Base-by-base conservation (phyloP, 23 tunicate genomes). In the Halocynthia aurantium region DNA sequence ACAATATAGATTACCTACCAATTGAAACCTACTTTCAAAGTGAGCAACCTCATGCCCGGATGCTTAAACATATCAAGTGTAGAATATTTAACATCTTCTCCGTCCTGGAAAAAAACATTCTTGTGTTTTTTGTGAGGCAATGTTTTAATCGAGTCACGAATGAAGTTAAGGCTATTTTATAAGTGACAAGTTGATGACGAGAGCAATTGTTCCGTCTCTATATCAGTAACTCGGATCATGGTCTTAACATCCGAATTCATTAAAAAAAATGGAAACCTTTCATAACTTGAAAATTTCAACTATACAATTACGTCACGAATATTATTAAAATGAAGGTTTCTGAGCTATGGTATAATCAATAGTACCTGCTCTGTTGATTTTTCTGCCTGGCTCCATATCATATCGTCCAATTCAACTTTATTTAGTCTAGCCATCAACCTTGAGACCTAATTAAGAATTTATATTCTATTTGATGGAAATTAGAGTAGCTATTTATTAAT, bases 381-480 rank as follows among this genome's bases (percentile, higher is more conserved):
- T 53, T 83, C 95, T 11, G 87, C 95, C 40, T 78, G 84, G 10
- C 67, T 74, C 95, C 95, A 88, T 13, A 83, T 78, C 7, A 31
- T 40, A 79, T 88, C 95, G 67, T 83, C 72, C 57, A 88, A 69
- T 61, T 76, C 61, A 7, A 77, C 84, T 73, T 80, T 83, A 62
- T 88, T 88, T 52, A 77, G 79, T 50, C 63, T 71, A 7, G 95
- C 95, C 80, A 88, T 69, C 22, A 67, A 12, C 72, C 4, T 67
- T 40, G 72, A 19, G 18, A 67, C 72, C 72, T 67, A 60, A 15
- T n/a, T 18, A 15, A n/a, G 64, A 60, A 1, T n/a, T n/a, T 60
- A 60, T 15, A 13, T 13, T 13, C 2, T 58, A 58, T 2, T 13
- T 13, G n/a, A 58, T 58, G 4, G 64, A 60, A 60, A 1, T 60